These are phyloP conservation scores for Melanaphis sacchari DNA, from an alignment of 1,140 invertebrate genomes.

Conservation along the genomic window DNA sequence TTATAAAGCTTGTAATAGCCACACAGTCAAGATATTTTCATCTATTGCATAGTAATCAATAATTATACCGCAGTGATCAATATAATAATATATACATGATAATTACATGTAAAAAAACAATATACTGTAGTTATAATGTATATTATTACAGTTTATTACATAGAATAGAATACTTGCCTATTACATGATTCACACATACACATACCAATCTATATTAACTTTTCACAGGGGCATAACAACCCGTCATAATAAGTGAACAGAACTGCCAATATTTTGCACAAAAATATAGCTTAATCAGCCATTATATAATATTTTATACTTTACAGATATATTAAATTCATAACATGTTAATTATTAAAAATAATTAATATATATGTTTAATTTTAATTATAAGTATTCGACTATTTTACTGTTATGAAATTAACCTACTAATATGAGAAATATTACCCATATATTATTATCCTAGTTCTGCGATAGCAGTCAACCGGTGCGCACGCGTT, in stretches of 20 bases:
- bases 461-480: too few species aligned
- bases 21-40: background rate
- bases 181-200: background rate
- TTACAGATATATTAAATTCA: background rate
- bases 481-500: too few species aligned
- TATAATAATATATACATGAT: constrained; percentile 1
- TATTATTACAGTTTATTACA: background rate
- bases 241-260: background rate
- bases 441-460: background rate
- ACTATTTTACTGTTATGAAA: background rate
- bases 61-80: background rate
- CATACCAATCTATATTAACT: background rate
- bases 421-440: background rate
- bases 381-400: background rate
- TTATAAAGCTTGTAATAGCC: background rate
- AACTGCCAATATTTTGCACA: background rate
- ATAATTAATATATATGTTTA: background rate
- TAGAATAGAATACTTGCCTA: background rate
- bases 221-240: background rate
- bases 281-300: background rate
- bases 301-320: background rate
- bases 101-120: background rate
- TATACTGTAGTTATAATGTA: background rate
- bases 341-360: background rate
- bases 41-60: background rate